Base-by-base conservation (phyloP, 64 coral and sea anemone species). In the Pocillopora verrucosa region DNA sequence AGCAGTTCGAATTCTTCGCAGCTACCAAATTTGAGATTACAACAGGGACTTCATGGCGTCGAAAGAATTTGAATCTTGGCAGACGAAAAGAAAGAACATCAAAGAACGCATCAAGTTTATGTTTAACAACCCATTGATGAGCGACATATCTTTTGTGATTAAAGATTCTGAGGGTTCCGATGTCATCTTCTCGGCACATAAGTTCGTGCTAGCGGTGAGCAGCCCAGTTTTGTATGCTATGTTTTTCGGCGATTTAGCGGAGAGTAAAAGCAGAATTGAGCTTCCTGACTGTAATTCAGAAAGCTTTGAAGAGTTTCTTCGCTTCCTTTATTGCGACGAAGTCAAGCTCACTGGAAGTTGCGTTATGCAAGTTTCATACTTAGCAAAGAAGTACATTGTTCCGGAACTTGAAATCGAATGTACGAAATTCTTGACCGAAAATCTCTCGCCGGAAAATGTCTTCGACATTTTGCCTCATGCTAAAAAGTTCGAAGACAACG, bases 321-420 rank as follows among this genome's bases (percentile, higher is more conserved):
- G 93, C 20, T 95, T 84, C 80, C 75, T 91, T 0, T 88, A 95
- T 12, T 79, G 85, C n/a, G 93, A 94, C 56, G 51, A 95, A 72
- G 56, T 86, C 22, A 34, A 80, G 0, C 25, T 94, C 0, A 91
- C 76, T 13, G 63, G 34, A 11, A 61, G 87, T 19, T 57, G 58
- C 15, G 93, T 88, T 14, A 63, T 91, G 56, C 75, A 87, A 67
- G 75, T 94, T 25, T 87, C 87, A 16, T 91, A 91, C 77, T 58
- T 94, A 13, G 63, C 93, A 0, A 91, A 94, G 65, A 94, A 94
- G 75, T 94, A 91, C 57, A 91, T 94, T 11, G 74, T 94, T 34
- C 89, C 93, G 12, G 60, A 81, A 75, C 37, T 95, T 2, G 72
- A 80, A 5, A 22, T 11, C 2, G 72, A 41, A 36, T 95, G 89